Conservation (phyloP, 2,888 invertebrate species). For the Bellardia pandia region DNA sequence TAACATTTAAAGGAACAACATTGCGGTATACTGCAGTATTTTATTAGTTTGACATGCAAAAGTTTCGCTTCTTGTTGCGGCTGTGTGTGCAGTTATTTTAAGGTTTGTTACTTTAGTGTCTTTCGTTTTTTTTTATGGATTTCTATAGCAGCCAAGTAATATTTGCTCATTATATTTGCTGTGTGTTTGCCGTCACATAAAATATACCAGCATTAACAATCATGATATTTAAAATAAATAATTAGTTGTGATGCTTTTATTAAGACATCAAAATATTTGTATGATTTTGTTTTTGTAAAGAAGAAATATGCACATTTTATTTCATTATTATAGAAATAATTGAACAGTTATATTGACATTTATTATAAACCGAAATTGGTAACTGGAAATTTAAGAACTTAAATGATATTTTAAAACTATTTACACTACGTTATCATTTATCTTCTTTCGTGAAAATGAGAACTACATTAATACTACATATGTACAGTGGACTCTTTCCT, state of each 20-base stretch:
- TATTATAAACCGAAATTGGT: background rate
- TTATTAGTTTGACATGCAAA: constrained; percentile 45
- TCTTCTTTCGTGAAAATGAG: too few species aligned
- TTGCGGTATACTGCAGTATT: background rate
- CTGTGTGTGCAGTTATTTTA: constrained; percentile 8
- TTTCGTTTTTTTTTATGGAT: constrained; percentile 35
- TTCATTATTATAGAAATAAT: constrained; percentile 14
- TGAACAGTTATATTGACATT: background rate
- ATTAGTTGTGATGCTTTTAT: constrained; percentile 7
- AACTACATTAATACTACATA: too few species aligned
- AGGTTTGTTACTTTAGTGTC: constrained; percentile 48
- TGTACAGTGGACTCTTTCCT: too few species aligned
- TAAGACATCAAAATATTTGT: constrained; percentile 8
- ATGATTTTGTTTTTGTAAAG: background rate
- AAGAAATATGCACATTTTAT: background rate
- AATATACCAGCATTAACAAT: background rate
- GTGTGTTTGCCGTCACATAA: constrained; percentile 4
- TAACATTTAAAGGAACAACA: constrained; percentile 41
- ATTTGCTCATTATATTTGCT: background rate
- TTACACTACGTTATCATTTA: too few species aligned
- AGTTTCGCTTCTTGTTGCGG: constrained; percentile 19
- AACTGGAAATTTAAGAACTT: too few species aligned
- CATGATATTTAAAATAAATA: constrained; percentile 23
- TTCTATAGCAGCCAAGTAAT: background rate
- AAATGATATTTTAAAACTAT: too few species aligned